Conservation (phyloP, 2,113 vertebrate species). For the Circaetus gallicus region DNA sequence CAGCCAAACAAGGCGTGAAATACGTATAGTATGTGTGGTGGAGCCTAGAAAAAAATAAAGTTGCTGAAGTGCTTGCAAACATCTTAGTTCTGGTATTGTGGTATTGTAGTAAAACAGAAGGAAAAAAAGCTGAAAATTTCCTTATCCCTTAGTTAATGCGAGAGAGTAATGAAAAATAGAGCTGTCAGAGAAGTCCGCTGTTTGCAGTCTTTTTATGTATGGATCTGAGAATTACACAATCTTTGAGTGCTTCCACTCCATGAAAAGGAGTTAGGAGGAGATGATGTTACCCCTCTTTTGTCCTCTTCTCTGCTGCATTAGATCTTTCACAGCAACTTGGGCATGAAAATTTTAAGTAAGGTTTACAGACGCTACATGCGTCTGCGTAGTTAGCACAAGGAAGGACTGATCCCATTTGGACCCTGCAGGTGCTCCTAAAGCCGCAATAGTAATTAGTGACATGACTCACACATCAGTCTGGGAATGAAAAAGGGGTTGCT, state of each 20-base stretch:
- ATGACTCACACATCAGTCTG: background rate
- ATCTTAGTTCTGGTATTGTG: background rate
- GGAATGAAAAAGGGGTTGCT: background rate
- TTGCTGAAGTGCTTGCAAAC: background rate
- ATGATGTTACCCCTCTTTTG: background rate
- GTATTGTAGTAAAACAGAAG: background rate
- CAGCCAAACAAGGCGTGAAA: too few species aligned
- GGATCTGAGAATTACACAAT: background rate
- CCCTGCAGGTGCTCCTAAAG: background rate
- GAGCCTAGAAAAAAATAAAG: background rate
- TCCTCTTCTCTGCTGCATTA: background rate
- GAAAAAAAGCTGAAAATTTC: background rate
- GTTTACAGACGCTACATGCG: rapidly evolving
- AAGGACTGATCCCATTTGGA: background rate
- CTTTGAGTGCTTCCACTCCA: background rate
- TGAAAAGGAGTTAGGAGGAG: background rate
- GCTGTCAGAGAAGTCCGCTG: background rate
- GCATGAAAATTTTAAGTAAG: background rate
- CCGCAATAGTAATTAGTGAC: background rate
- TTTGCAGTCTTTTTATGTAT: background rate
- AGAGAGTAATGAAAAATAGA: background rate
- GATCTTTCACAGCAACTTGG: background rate
- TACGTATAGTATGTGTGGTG: background rate
- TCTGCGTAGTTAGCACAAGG: background rate
- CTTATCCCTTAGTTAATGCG: background rate